phyloP scores from a whole-genome alignment of 2,888 invertebrate genomes.

The Microplitis deprimator region DNA sequence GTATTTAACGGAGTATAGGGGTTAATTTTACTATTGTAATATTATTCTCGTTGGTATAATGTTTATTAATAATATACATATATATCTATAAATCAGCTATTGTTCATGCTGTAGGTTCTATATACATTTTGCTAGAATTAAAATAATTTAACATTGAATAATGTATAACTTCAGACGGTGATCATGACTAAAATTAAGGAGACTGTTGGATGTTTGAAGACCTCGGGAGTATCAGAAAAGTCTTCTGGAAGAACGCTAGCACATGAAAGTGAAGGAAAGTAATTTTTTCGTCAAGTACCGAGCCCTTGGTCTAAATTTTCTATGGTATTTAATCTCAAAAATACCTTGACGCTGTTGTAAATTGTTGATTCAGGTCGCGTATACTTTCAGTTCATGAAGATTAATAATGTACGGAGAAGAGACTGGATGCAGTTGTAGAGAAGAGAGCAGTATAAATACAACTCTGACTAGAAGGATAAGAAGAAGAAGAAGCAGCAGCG shows the following conservation, averaged over 20 bases:
- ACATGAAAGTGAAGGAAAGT: too few species aligned
- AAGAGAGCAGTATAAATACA: background rate
- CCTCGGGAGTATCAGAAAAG: too few species aligned
- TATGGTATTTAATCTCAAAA: background rate
- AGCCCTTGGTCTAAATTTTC: too few species aligned
- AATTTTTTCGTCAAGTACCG: too few species aligned
- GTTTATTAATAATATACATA: background rate
- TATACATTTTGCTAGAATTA: background rate
- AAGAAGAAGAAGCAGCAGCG: background rate
- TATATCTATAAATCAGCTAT: background rate
- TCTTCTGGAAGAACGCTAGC: too few species aligned
- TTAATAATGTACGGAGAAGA: slow-evolving; percentile 4
- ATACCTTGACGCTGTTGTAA: slow-evolving; percentile 1
- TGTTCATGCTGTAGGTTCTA: too few species aligned
- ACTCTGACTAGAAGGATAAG: background rate
- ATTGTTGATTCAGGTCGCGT: slow-evolving; percentile 5
- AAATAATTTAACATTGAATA: background rate
- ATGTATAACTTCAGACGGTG: background rate
- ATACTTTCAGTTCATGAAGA: slow-evolving; percentile 8
- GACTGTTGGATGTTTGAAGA: too few species aligned
- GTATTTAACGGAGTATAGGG: background rate
- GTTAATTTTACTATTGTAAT: background rate
- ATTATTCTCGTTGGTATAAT: slow-evolving; percentile 1
- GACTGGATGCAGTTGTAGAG: background rate
- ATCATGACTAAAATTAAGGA: too few species aligned